Conservation (phyloP, 2,797 vertebrate genomes). For the Rousettus madagascariensis region DNA sequence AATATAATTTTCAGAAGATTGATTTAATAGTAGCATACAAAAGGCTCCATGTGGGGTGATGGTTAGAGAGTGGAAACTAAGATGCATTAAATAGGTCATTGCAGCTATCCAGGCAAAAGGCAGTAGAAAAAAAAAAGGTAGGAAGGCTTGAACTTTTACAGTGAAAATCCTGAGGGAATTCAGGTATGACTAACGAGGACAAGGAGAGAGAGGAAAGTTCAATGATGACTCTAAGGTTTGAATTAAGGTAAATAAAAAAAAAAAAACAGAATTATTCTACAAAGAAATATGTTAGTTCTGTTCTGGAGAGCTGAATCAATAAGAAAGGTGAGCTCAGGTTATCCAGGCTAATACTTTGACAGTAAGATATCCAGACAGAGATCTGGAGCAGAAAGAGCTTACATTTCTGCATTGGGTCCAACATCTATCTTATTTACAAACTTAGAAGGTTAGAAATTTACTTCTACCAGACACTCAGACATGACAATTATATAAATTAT, state of each 20-base stretch:
- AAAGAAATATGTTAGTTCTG: neutral
- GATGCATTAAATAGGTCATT: neutral
- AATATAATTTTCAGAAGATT: neutral
- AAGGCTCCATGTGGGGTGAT: neutral
- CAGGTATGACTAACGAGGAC: neutral
- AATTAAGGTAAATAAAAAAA: neutral
- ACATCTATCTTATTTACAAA: neutral
- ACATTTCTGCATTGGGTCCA: neutral
- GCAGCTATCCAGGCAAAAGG: neutral
- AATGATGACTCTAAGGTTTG: neutral
- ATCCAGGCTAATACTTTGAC: neutral
- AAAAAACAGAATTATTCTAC: neutral
- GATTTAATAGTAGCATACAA: neutral
- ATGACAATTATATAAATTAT: neutral
- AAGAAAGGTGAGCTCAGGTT: neutral
- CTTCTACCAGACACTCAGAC: neutral
- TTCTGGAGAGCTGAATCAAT: neutral
- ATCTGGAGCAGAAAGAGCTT: neutral
- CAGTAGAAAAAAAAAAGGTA: neutral
- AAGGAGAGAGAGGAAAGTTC: neutral
- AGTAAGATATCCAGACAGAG: neutral
- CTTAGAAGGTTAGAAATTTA: neutral
- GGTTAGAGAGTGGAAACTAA: neutral
- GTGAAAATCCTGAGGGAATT: neutral
- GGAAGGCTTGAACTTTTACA: neutral